A percentile compares a stretch with the other conserved stretches of the same genome.
Conservation (phyloP, 2,797 vertebrate species). For the Eidolon dupreanum region DNA sequence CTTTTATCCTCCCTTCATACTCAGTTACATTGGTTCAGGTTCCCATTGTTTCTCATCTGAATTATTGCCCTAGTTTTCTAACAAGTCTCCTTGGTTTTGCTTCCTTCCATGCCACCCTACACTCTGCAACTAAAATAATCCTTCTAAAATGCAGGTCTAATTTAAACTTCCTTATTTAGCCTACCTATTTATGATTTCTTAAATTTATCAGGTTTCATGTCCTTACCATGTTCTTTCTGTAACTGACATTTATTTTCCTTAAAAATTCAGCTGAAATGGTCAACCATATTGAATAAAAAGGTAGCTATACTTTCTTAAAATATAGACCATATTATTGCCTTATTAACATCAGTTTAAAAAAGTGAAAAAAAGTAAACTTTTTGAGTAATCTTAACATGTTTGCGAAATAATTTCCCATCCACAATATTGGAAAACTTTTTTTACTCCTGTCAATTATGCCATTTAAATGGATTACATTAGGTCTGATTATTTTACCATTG, state of each 20-base stretch:
- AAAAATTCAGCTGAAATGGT: not conserved
- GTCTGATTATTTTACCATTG: not conserved
- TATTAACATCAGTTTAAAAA: not conserved
- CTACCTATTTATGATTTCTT: not conserved
- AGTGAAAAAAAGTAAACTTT: not conserved
- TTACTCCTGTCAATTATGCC: not conserved
- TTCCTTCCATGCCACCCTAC: not conserved
- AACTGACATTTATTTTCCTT: slow-evolving; percentile 1
- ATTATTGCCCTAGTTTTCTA: not conserved
- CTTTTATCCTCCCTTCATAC: not conserved
- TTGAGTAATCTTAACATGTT: not conserved
- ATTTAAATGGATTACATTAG: not conserved
- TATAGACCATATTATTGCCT: not conserved
- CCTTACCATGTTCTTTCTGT: not conserved
- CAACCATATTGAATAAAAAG: not conserved
- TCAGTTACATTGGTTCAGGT: not conserved
- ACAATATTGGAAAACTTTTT: not conserved
- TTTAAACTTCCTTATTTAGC: not conserved
- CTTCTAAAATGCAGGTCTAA: not conserved
- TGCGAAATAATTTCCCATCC: not conserved
- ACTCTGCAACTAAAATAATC: not conserved
- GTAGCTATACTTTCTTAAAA: not conserved
- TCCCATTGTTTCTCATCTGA: not conserved
- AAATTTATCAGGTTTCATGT: not conserved
- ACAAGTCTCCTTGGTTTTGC: not conserved